Evolutionary conservation across 1,140 invertebrate genomes (phyloP).

Genomic region (Drosophila willistoni): DNA sequence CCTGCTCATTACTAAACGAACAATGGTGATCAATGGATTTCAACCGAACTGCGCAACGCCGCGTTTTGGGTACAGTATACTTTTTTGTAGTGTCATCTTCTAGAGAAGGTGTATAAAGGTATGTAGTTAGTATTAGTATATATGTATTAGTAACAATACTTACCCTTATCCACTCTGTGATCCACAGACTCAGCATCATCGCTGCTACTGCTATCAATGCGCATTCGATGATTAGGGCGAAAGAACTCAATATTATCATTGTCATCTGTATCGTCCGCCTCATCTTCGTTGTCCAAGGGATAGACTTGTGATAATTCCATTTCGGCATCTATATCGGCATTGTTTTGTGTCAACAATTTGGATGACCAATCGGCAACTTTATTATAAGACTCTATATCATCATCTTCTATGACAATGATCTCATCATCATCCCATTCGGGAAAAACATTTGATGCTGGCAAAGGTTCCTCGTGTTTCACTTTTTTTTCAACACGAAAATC

Average conservation of each 20-base stretch:
- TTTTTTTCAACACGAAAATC: slow-evolving; percentile 8
- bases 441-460: background rate
- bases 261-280: background rate
- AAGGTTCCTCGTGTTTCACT: background rate
- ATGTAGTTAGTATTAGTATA: too few relatives aligned
- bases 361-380: slow-evolving; percentile 70
- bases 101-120: background rate
- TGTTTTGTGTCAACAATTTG: slow-evolving; percentile 63
- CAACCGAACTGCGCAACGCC: background rate
- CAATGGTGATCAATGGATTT: background rate
- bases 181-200: slow-evolving; percentile 12
- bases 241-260: background rate
- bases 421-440: slow-evolving; percentile 37
- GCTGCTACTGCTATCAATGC: slow-evolving; percentile 32
- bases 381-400: slow-evolving; percentile 58
- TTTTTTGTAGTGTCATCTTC: slow-evolving; percentile 15
- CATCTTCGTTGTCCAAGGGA: slow-evolving; percentile 28
- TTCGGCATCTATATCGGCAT: slow-evolving; percentile 8
- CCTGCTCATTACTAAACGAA: background rate
- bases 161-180: background rate
- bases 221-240: background rate
- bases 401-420: slow-evolving; percentile 49
- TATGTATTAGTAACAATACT: background rate
- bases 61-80: background rate
- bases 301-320: slow-evolving; percentile 49